Evolutionary conservation across 2,888 invertebrate species (phyloP), one percentile per base, ranked within the genome.

Genomic region (Macaria liturata): DNA sequence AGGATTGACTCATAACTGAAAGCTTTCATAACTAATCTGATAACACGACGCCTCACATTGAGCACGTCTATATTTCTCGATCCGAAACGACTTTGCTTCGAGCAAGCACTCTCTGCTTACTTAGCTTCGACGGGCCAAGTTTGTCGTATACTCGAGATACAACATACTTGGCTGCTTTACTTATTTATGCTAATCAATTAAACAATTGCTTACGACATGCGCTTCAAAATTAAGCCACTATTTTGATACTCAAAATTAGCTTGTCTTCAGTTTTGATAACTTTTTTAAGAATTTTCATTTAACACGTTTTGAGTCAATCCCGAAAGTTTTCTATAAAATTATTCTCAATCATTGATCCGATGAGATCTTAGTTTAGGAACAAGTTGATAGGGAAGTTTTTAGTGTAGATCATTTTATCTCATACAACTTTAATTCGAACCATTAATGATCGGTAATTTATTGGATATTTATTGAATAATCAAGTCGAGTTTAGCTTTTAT

Each of bases 401-500:
- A 59, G 57, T 57, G 59, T 65, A 62, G 55, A 31, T 46, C 40
- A 49, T 53, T 42, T 42, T 31, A 45, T 50, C 37, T 43, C 49
- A 43, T 58, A n/a, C n/a, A 46, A 49, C 42, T 1, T 8, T 42
- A 42, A 3, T 42, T n/a, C 8, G 42, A 8, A 42, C 34, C 34
- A 50, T 50, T 34, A 44, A 37, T 51, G 51, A 57, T 62, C 47
- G 54, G 48, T 52, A 60, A 61, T 62, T 65, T 65, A 45, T 44
- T 54, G 6, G 34, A 20, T 54, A 57, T 67, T 60, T 54, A 51
- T 63, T 63, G 42, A n/a, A 42, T 42, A 64, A 64, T 59, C 58
- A 62, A 63, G 67, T 66, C 64, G 76, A 78, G 80, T 79, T 80
- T 80, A 76, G 70, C 70, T 70, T 60, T 56, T 60, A 49, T 56